phyloP scores from a whole-genome alignment of 2,888 invertebrate species.

The Thecophora atra region DNA sequence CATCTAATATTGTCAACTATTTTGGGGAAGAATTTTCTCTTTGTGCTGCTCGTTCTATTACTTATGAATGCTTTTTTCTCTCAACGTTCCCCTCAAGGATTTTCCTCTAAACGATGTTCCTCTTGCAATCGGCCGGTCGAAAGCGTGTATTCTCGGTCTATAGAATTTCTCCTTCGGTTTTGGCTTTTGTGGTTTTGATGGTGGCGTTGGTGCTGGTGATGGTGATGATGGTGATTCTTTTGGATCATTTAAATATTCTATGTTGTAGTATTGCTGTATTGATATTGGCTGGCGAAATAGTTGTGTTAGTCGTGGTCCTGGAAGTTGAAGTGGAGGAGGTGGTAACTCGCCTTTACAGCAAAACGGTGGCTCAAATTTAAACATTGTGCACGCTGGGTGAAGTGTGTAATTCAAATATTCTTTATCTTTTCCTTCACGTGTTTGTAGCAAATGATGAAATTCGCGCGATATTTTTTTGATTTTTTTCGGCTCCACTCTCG shows the following conservation, averaged over 20 bases:
- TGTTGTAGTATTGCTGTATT: too few relatives aligned
- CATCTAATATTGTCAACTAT: too few relatives aligned
- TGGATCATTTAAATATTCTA: too few relatives aligned
- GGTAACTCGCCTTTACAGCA: neutral
- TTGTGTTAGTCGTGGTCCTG: neutral
- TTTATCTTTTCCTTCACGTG: neutral
- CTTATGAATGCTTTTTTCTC: too few relatives aligned
- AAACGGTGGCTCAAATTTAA: too few relatives aligned
- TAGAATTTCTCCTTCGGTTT: too few relatives aligned
- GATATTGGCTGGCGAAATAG: neutral
- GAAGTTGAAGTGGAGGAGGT: neutral
- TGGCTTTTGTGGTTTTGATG: neutral
- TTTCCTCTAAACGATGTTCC: too few relatives aligned
- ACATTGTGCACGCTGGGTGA: neutral
- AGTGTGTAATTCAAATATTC: neutral
- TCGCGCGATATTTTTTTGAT: slow-evolving; percentile 13
- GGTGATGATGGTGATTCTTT: neutral
- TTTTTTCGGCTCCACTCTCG: neutral
- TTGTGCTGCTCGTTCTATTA: too few relatives aligned
- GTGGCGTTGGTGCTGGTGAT: neutral
- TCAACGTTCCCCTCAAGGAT: too few relatives aligned
- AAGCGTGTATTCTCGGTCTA: too few relatives aligned
- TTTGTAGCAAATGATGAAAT: slow-evolving; percentile 3
- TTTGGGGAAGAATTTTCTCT: too few relatives aligned
- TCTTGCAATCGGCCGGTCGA: too few relatives aligned